Base-by-base conservation (phyloP, 2,797 vertebrate genomes). In the Buphagus erythrorhynchus region DNA sequence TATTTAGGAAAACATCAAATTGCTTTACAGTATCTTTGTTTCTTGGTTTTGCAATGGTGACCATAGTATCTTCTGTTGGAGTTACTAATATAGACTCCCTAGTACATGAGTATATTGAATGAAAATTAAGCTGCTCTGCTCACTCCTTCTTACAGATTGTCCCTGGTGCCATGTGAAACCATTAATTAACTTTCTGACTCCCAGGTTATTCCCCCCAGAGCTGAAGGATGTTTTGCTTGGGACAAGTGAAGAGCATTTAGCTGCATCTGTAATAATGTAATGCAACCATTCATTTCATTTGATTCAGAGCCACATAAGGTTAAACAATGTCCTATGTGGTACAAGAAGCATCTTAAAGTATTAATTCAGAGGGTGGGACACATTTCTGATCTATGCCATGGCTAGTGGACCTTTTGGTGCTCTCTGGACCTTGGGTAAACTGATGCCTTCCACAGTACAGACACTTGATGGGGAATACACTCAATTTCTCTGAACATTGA, bases 181-280 rank as follows among this genome's bases (percentile, higher is more conserved):
- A 84, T 91, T 97, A 92, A 96, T 96, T 97, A 95, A 48, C n/a
- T 86, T 84, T 92, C 80, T 95, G 95, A 92, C 93, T 92, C 58
- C 43, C 17, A 29, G 69, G 54, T 93, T 93, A 25, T 86, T 92
- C 71, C 86, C 43, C 55, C 49, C 33, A 75, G 80, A 93, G 83
- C 20, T 69, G 79, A 86, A 86, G 77, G 67, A 55, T 94, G 88
- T 95, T 96, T 97, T 92, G 67, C 86, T 86, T 80, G 51, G 90
- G 40, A 77, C 69, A 84, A 82, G 43, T 26, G 88, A 81, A 62
- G 45, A 95, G 35, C 66, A 52, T 92, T 81, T 88, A 93, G 69
- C 86, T 93, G 76, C 92, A 92, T 88, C 88, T 94, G 51, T 96
- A 96, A 94, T 94, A 93, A 96, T 63, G n/a, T 42, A 73, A 81